Conservation (phyloP, 2,797 vertebrate species). For the Rhinogobio ventralis region DNA sequence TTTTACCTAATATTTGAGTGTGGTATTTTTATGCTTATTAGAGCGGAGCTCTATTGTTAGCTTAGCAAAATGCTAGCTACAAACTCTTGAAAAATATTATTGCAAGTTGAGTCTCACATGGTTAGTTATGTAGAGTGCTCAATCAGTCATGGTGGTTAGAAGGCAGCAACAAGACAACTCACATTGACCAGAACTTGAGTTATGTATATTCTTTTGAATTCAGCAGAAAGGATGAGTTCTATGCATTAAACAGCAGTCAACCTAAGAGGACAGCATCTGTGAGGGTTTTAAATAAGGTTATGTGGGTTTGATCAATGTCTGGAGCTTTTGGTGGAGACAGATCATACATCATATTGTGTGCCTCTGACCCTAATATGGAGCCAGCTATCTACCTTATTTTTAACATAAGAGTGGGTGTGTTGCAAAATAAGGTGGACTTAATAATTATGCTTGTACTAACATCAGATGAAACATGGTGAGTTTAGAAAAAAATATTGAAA, state of each 20-base stretch:
- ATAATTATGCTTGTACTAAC: neutral
- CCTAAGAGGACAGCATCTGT: neutral
- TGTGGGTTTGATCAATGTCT: constrained; percentile 4
- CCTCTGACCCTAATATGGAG: neutral
- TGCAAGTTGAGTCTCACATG: neutral
- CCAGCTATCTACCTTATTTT: neutral
- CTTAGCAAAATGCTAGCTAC: too few relatives aligned
- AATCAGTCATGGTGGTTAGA: neutral
- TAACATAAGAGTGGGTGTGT: neutral
- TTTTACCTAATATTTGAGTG: neutral
- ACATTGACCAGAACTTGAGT: neutral
- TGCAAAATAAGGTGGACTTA: neutral
- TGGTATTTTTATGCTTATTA: neutral
- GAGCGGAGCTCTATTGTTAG: neutral
- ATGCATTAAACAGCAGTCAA: neutral
- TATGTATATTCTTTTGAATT: neutral
- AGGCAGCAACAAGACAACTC: neutral
- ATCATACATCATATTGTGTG: constrained; percentile 4
- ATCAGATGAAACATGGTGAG: neutral
- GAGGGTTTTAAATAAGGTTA: constrained; percentile 13
- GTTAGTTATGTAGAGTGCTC: neutral
- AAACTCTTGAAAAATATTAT: neutral
- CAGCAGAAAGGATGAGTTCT: neutral
- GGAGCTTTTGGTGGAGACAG: neutral
- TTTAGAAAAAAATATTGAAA: neutral